A percentile compares a stretch with the other conserved stretches of the same genome.
These are phyloP conservation scores for Bergia puertoricense DNA, from an alignment of 92 coral and sea anemone genomes.

Conservation along the genomic window DNA sequence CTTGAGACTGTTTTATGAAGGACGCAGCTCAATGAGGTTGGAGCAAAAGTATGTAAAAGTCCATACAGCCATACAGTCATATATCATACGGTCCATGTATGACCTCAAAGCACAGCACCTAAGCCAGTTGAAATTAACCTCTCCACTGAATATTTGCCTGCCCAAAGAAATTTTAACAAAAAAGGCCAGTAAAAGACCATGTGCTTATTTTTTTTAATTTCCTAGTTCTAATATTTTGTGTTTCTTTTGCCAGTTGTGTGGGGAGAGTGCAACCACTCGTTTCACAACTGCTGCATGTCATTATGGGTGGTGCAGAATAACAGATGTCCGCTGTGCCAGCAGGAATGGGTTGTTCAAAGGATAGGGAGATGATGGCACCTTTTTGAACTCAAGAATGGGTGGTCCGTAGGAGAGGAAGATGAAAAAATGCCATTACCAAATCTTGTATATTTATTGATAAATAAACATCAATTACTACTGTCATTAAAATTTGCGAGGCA, in stretches of 20 bases:
- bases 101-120: too few relatives aligned
- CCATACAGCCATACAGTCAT: too few relatives aligned
- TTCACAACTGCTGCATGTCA: constrained; percentile 99
- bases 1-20: too few relatives aligned
- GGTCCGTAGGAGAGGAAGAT: not conserved
- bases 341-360: constrained; percentile 98
- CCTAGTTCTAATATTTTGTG: not conserved
- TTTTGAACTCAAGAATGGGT: not conserved
- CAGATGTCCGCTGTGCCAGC: constrained; percentile 97
- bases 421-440: not conserved
- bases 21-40: too few relatives aligned
- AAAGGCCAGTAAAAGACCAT: not conserved
- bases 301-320: constrained; percentile 99
- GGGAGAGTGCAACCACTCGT: constrained; percentile 99
- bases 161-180: too few relatives aligned
- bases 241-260: constrained; percentile 82
- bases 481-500: too few relatives aligned
- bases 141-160: too few relatives aligned
- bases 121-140: too few relatives aligned
- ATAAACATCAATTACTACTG: too few relatives aligned
- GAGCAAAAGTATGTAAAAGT: too few relatives aligned
- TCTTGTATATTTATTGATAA: not conserved
- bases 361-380: constrained; percentile 80
- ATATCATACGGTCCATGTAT: too few relatives aligned
- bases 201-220: not conserved